A percentile compares a stretch with the other conserved stretches of the same genome.
Evolutionary conservation across 1,140 invertebrate species (phyloP).

Genomic region (Ooceraea biroi): DNA sequence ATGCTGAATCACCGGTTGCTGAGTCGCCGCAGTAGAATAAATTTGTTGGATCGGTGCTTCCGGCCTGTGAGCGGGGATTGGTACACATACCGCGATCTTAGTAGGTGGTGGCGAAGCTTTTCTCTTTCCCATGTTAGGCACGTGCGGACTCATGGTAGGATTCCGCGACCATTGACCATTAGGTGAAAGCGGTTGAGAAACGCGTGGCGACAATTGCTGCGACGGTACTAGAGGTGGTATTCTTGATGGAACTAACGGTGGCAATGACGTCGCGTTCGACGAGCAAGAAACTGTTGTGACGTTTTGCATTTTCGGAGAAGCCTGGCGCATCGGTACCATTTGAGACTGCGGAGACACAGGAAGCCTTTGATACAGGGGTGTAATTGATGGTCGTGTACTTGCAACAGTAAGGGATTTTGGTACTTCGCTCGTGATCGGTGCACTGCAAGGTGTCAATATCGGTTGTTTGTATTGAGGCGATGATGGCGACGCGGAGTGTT

Average conservation of each 20-base stretch:
- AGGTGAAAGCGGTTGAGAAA: conserved; percentile 80
- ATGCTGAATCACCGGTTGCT: conserved; percentile 85
- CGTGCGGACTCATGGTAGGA: conserved; percentile 69
- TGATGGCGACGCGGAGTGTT: conserved; percentile 60
- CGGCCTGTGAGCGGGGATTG: conserved; percentile 79
- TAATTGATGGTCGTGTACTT: conserved; percentile 75
- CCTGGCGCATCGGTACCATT: conserved; percentile 80
- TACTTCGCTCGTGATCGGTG: conserved; percentile 74
- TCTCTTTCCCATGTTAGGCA: conserved; percentile 66
- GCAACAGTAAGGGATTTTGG: conserved; percentile 71
- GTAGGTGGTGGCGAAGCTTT: conserved; percentile 73
- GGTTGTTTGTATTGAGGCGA: conserved; percentile 77
- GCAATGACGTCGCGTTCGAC: conserved; percentile 67
- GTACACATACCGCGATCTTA: conserved; percentile 81
- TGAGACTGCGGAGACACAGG: conserved; percentile 81
- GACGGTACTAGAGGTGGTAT: conserved; percentile 77
- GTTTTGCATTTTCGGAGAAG: conserved; percentile 79
- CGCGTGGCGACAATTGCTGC: conserved; percentile 74
- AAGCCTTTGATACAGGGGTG: conserved; percentile 81
- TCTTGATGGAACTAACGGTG: conserved; percentile 77
- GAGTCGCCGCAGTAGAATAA: conserved; percentile 82
- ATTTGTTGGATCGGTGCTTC: conserved; percentile 80
- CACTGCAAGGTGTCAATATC: conserved; percentile 66
- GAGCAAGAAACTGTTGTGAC: conserved; percentile 68
- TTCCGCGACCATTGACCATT: conserved; percentile 83